Base-by-base conservation (phyloP, 2,797 vertebrate genomes). In the Bradypodion pumilum region DNA sequence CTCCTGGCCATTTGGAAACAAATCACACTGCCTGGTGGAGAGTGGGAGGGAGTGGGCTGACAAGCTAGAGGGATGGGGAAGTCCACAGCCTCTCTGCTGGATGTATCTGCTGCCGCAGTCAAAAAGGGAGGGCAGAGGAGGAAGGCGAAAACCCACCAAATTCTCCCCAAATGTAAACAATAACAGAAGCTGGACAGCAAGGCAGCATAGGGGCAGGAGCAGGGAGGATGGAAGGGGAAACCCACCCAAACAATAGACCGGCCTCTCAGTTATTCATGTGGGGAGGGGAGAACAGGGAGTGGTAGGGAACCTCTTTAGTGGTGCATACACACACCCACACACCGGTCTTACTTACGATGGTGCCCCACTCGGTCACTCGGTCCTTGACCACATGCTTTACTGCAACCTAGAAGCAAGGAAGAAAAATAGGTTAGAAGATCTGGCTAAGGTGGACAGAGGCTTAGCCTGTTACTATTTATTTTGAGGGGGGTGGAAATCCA, bases 351-450 rank as follows among this genome's bases (percentile, higher is more conserved):
- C 98, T 98, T 94, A 98, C 98, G 86, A 98, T 92, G 15, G 97
- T 96, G 85, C 97, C 97, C 98, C 98, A 99, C 89, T 99, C 98
- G 0, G 97, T 98, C 86, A 99, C 98, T 75, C 98, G 91, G 87
- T 99, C 98, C 94, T 97, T 99, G 1, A 97, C 96, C 62, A 99
- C 98, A 87, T 99, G 98, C 90, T 98, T 99, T 87, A 99, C 97
- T 1, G 98, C 98, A 37, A 99, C 98, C 98, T 99, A 88, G 21
- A 29, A 76, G 68, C 73, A 44, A 69, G 86, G 19, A 7, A 72
- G 69, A 7, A 83, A 7, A 75, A 32, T 25, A 84, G 16, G 65
- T 19, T 52, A 44, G 4, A 16, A 25, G 42, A 13, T 2, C 1
- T 5, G 2, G 19, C 37, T 1, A 12, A 23, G 1, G 3, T 37